Conservation (phyloP, 2,113 vertebrate genomes). For the Neolamprologus devosi region DNA sequence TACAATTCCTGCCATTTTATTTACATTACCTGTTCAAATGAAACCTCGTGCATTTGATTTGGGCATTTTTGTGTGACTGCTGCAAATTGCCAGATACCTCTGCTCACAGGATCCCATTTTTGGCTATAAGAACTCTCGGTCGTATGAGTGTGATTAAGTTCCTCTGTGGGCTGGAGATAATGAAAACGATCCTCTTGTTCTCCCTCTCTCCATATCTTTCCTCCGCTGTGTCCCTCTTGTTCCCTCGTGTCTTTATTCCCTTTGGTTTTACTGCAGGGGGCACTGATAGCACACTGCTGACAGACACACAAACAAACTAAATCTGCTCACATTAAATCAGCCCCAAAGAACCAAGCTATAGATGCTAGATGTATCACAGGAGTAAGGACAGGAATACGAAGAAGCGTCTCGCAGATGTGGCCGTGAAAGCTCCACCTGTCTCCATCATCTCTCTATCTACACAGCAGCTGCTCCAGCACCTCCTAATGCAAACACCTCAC, state of each 20-base stretch:
- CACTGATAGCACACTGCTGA: slow-evolving; percentile 59
- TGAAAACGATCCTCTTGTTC: slow-evolving; percentile 49
- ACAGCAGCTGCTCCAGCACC: neutral
- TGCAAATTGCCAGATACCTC: slow-evolving; percentile 12
- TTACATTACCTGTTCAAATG: neutral
- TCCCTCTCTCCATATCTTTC: slow-evolving; percentile 9
- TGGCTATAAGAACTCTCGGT: slow-evolving; percentile 28
- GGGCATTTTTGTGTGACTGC: neutral
- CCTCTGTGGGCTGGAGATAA: slow-evolving; percentile 52
- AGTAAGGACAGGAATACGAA: neutral
- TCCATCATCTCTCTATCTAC: neutral
- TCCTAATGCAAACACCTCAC: neutral
- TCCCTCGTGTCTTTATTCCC: slow-evolving; percentile 33
- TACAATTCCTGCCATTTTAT: neutral
- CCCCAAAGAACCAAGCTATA: neutral
- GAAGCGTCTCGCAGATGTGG: neutral
- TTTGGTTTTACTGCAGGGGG: slow-evolving; percentile 71
- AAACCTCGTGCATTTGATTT: neutral
- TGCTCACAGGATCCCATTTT: neutral
- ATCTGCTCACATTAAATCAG: neutral
- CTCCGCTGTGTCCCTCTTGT: neutral
- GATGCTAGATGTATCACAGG: neutral
- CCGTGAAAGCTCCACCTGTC: neutral
- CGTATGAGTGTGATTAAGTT: slow-evolving; percentile 39
- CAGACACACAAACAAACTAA: slow-evolving; percentile 16